Evolutionary conservation across 1,140 invertebrate genomes (phyloP).

Genomic region (Brachionus sp.): DNA sequence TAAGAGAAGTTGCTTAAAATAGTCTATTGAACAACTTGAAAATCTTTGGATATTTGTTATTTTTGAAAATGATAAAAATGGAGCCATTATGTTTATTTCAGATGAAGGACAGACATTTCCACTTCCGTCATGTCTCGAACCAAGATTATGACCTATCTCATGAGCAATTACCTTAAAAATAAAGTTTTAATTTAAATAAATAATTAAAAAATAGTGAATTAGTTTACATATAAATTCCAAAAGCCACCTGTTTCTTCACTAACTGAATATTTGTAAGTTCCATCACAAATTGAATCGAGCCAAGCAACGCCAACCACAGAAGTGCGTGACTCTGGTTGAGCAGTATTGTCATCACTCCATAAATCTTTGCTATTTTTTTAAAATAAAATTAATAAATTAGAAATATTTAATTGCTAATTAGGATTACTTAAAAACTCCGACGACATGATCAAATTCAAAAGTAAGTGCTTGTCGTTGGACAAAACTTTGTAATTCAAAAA

Average conservation of each 20-base stretch:
- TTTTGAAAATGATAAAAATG: background rate
- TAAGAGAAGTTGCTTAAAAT: background rate
- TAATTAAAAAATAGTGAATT: background rate
- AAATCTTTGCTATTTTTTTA: constrained; percentile 16
- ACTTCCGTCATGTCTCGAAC: background rate
- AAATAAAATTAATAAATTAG: background rate
- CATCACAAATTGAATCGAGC: background rate
- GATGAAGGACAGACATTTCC: background rate
- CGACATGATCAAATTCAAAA: constrained; percentile 2
- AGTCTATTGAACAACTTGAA: constrained; percentile 20
- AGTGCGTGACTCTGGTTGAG: background rate
- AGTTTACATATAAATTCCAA: constrained; percentile 15
- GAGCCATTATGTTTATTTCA: background rate
- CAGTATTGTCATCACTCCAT: background rate
- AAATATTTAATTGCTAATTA: background rate
- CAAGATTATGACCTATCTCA: constrained; percentile 18
- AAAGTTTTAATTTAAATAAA: background rate
- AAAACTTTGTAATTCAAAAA: background rate
- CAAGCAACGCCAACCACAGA: background rate
- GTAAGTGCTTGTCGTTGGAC: background rate
- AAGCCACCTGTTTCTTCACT: constrained; percentile 16
- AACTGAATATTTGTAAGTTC: background rate
- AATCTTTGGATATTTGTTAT: constrained; percentile 34
- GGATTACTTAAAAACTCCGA: background rate
- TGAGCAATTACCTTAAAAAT: background rate